Percentiles rank a stretch among this genome's conserved stretches.
Evolutionary conservation across 2,797 vertebrate species (phyloP).

Genomic region (Merluccius polli): DNA sequence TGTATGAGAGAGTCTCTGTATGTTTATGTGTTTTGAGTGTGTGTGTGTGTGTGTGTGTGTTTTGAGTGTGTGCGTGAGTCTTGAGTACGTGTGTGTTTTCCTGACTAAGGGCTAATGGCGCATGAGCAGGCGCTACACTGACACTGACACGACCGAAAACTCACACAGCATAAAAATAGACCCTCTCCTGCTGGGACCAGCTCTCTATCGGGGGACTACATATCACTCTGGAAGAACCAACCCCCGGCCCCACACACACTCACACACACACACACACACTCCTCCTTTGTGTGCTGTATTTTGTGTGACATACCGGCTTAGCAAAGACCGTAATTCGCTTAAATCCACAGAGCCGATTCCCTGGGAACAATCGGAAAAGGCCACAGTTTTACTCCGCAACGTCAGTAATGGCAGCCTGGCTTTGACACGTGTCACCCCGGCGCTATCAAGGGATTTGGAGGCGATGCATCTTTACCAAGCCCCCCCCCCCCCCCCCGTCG

Average conservation of each 20-base stretch:
- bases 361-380: not conserved
- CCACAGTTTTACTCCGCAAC: not conserved
- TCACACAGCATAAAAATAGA: constrained; percentile 38
- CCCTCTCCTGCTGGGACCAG: constrained; percentile 20
- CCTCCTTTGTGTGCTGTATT: not conserved
- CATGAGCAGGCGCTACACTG: constrained; percentile 58
- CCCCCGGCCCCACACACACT: not conserved
- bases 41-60: not conserved
- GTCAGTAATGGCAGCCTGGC: not conserved
- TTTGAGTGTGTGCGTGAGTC: constrained; percentile 22
- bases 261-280: not conserved
- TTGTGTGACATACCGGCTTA: not conserved
- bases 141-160: constrained; percentile 30
- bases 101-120: constrained; percentile 71
- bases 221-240: not conserved
- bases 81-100: constrained; percentile 24
- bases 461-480: not conserved
- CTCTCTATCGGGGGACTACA: not conserved
- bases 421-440: not conserved
- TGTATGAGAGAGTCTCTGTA: not conserved
- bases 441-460: not conserved
- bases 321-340: not conserved
- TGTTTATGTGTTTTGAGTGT: not conserved
- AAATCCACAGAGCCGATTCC: not conserved
- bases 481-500: not conserved